phyloP scores from a whole-genome alignment of 2,888 invertebrate genomes.

The Strigamia maritima region DNA sequence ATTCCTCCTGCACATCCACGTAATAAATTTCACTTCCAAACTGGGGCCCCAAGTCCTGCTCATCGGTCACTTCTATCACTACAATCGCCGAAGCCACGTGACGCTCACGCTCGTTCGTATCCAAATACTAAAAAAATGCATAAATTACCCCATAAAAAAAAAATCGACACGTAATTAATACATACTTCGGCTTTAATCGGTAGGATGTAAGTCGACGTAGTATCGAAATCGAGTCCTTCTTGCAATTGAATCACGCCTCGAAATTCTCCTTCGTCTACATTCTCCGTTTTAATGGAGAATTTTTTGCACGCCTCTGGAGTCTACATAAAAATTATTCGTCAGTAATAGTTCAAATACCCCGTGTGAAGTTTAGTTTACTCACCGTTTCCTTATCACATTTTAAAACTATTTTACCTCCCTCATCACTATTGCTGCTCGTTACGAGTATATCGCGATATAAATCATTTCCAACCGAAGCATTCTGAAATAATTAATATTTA shows the following conservation, averaged over 20 bases:
- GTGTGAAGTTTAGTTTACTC: not conserved
- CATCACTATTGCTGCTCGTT: conserved; percentile 65
- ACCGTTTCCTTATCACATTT: conserved; percentile 55
- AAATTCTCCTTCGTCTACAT: conserved; percentile 61
- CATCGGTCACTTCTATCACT: conserved; percentile 70
- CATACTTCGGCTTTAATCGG: conserved; percentile 49
- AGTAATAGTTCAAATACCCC: not conserved
- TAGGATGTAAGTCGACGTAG: conserved; percentile 52
- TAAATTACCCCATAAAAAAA: too few species aligned
- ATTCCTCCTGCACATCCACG: conserved; percentile 71
- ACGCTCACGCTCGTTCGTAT: conserved; percentile 55
- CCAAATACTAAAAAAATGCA: conserved; percentile 52
- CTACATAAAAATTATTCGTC: not conserved
- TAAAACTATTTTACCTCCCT: conserved; percentile 66
- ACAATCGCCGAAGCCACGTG: conserved; percentile 68
- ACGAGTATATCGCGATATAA: conserved; percentile 65
- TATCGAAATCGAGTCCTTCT: conserved; percentile 72
- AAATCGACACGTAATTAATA: too few species aligned
- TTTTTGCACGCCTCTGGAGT: conserved; percentile 41
- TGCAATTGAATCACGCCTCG: conserved; percentile 66
- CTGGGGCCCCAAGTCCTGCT: conserved; percentile 78
- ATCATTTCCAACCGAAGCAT: conserved; percentile 62
- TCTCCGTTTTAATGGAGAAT: conserved; percentile 39
- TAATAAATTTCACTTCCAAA: conserved; percentile 78
- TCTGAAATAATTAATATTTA: conserved; percentile 47